Evolutionary conservation across 2,888 invertebrate genomes (phyloP).

Genomic region (Drosophila neotestacea): DNA sequence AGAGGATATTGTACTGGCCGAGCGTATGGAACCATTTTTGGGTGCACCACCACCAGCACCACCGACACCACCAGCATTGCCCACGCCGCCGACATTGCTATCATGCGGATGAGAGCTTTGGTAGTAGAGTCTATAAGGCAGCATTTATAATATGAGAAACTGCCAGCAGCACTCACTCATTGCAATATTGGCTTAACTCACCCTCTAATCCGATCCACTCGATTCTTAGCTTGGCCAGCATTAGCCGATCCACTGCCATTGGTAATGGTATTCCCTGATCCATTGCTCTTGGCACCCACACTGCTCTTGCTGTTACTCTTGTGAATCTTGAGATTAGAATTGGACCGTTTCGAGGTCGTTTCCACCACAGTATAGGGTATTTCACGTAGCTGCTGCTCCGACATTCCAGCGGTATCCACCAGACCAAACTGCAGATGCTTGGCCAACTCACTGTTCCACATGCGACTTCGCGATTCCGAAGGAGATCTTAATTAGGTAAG

Average conservation of each 20-base stretch:
- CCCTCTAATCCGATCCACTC: conserved; percentile 85
- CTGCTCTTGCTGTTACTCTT: conserved; percentile 85
- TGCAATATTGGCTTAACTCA: conserved; percentile 65
- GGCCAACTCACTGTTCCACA: conserved; percentile 91
- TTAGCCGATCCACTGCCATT: conserved; percentile 80
- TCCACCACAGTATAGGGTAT: conserved; percentile 96
- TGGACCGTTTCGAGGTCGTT: conserved; percentile 86
- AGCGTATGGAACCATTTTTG: conserved; percentile 87
- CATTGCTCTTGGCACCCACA: conserved; percentile 82
- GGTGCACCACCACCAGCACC: conserved; percentile 63
- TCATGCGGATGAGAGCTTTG: conserved; percentile 85
- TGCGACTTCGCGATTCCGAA: conserved; percentile 89
- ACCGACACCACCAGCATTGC: conserved; percentile 26
- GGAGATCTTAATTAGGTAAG: conserved; percentile 86
- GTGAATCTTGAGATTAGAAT: conserved; percentile 85
- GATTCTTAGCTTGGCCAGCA: conserved; percentile 83
- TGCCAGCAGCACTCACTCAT: conserved; percentile 31
- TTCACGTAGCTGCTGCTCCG: conserved; percentile 93
- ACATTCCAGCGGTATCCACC: conserved; percentile 95
- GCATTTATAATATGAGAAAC: conserved; percentile 34
- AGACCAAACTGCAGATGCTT: conserved; percentile 95
- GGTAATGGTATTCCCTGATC: conserved; percentile 82
- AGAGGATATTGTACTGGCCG: conserved; percentile 88
- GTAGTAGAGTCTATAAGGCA: conserved; percentile 83
- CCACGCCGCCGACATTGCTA: conserved; percentile 69